Evolutionary conservation across 2,888 invertebrate genomes (phyloP), one percentile per base, ranked within the genome.

Genomic region (Sylvicola cinctus): DNA sequence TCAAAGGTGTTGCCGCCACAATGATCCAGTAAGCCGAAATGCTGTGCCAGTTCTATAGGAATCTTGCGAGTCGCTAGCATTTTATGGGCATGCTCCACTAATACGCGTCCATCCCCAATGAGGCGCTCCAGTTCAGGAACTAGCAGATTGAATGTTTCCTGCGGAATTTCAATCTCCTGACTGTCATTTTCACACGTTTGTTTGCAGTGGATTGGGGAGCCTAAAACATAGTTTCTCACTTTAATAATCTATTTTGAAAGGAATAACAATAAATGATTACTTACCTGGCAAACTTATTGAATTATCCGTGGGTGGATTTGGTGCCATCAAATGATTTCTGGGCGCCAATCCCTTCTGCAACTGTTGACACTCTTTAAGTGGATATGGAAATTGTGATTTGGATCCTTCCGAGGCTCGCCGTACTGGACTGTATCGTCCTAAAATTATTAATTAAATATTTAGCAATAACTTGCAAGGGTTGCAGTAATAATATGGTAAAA

Each of bases 391-490:
- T 50, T 58, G 69, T 34, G 55, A 63, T 40, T 55, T 63, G 10
- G 61, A 63, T 29, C 64, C 58, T 40, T 91, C 91, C 39, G 80
- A 81, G 7, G 88, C 87, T 41, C 91, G 66, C 2, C 93, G 68
- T 11, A 90, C 88, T 0, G 90, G 91, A 41, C 88, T 88, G 53
- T 84, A 91, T 14, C 90, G 58, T 46, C 58, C 58, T 58, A 44
- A n/a, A 16, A 25, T 25, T 25, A 8, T 8, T 25, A 25, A 25
- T 8, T 25, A 25, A 25, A 8, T 25, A 25, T 25, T 25, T 8
- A 8, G 25, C 25, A 25, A 25, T 25, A 29, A 29, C 12, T 13
- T 25, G 11, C 25, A n/a, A n/a, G n/a, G n/a, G n/a, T n/a, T n/a
- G n/a, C n/a, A n/a, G n/a, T n/a, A n/a, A n/a, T n/a, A n/a, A n/a